These are phyloP conservation scores for Halcyon badia DNA, from an alignment of 2,797 vertebrate species.

Conservation along the genomic window DNA sequence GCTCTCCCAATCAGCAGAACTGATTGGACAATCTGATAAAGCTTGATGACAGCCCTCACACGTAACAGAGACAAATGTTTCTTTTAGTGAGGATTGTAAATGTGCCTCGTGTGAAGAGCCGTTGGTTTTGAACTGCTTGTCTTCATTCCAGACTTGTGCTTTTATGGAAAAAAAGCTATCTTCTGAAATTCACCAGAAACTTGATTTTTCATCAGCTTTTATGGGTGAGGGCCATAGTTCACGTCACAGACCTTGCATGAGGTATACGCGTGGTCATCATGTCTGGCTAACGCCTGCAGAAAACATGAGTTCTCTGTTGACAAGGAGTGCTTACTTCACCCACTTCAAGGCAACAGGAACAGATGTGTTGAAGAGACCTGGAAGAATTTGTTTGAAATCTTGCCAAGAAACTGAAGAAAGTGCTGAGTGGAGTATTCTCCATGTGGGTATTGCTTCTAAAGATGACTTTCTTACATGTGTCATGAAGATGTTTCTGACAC, in stretches of 20 bases:
- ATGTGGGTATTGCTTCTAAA: background rate
- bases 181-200: slow-evolving; percentile 9
- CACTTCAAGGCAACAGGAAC: background rate
- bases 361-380: background rate
- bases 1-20: background rate
- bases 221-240: background rate
- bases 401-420: background rate
- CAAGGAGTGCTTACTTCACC: background rate
- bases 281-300: background rate
- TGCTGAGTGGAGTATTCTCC: background rate
- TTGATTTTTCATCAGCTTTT: background rate
- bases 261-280: rapidly evolving
- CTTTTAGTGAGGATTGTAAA: background rate
- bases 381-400: background rate
- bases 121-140: background rate
- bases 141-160: background rate
- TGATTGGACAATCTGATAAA: background rate
- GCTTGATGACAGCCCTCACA: background rate
- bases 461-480: background rate
- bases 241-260: background rate
- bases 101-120: background rate
- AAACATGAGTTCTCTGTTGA: rapidly evolving
- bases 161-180: background rate
- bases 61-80: background rate
- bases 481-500: background rate